Evolutionary conservation across 2,797 vertebrate genomes (phyloP), one percentile per base, ranked within the genome.

Genomic region (Sebastes steindachneri): DNA sequence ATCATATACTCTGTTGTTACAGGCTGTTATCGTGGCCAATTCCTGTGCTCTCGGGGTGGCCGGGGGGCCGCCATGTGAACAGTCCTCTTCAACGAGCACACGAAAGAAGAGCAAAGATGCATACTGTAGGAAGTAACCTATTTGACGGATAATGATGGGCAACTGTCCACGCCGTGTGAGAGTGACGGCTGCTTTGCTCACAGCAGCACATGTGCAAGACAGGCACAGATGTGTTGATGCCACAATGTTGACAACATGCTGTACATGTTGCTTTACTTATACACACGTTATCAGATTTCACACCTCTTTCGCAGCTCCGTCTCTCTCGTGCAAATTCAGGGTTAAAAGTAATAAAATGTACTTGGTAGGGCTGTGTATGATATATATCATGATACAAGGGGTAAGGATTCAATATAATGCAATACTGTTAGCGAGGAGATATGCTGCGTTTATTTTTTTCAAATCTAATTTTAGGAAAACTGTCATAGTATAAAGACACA

Each of bases 1-100:
- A 94, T 93, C 85, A 91, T 84, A 92, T 89, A 90, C 90, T 89
- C 79, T 89, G 90, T 92, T 92, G 92, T 91, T 91, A 85, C 91
- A 92, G 85, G 41, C 89, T 85, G 89, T 90, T 93, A 93, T 90
- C 85, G 72, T 82, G 77, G 89, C 80, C 89, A 89, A 92, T 93
- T 93, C 89, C 82, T 86, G 80, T 73, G 85, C 91, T 88, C 86
- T 85, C 33, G 10, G 88, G 84, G 84, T 81, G 86, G 79, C 89
- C 74, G 15, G 66, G 75, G 86, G 75, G 86, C 73, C 45, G 54
- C 58, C 15, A 59, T 67, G 79, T 75, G 76, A 90, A 87, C 65
- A 59, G 86, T 80, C 35, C 79, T 82, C 73, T 84, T 77, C 68
- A 80, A 86, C 78, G 77, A 21, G 54, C 58, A 69, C 72, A 57